A percentile compares a stretch with the other conserved stretches of the same genome.
phyloP scores from a whole-genome alignment of 2,113 vertebrate genomes.

The Synodontis membranacea region DNA sequence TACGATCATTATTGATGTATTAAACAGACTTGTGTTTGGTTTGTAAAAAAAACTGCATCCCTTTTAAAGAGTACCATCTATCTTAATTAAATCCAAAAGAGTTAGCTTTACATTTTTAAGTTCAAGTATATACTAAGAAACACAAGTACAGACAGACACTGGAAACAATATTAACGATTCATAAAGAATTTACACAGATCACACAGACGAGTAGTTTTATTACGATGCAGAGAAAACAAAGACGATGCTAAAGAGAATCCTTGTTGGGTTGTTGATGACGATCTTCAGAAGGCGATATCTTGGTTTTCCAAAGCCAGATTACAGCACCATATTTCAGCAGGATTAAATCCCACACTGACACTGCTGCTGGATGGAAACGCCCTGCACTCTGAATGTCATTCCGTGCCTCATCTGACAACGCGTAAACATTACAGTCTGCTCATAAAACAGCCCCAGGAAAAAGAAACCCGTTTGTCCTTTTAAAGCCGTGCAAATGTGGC shows the following conservation, averaged over 20 bases:
- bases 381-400: not conserved
- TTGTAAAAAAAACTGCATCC: too few species aligned
- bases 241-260: not conserved
- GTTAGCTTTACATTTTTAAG: too few species aligned
- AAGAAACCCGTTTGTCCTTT: conserved; percentile 47
- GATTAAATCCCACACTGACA: not conserved
- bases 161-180: not conserved
- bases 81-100: too few species aligned
- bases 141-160: not conserved
- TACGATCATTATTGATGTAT: not conserved
- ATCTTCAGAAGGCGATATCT: not conserved
- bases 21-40: not conserved
- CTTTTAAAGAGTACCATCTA: not conserved
- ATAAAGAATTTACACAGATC: not conserved
- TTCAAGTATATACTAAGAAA: not conserved
- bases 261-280: not conserved
- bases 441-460: conserved; percentile 8
- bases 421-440: conserved; percentile 6
- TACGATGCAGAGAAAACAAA: not conserved
- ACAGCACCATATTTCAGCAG: not conserved
- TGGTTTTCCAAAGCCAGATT: not conserved
- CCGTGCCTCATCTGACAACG: not conserved
- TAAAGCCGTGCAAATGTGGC: conserved; percentile 45
- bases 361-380: not conserved
- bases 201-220: not conserved